Percentiles rank a stretch among this genome's conserved stretches.
Conservation (phyloP, 2,888 invertebrate species). For the Philhelius pedissequus region DNA sequence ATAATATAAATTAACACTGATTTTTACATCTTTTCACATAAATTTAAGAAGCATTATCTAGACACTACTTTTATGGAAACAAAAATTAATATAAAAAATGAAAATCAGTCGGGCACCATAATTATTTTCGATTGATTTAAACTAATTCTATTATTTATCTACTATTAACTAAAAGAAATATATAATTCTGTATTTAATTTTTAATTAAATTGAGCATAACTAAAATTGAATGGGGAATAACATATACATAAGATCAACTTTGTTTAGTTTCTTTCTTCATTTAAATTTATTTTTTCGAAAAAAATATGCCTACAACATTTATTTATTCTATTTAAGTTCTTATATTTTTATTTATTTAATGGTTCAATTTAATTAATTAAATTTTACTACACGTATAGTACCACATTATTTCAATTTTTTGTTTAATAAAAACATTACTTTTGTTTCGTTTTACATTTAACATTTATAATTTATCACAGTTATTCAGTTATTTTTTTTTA, state of each 20-base stretch:
- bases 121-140: slow-evolving; percentile 29
- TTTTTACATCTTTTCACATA: slow-evolving; percentile 1
- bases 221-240: slow-evolving; percentile 35
- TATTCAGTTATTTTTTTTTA: slow-evolving; percentile 62
- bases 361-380: slow-evolving; percentile 21
- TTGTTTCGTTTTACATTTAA: slow-evolving; percentile 35
- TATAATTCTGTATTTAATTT: neutral
- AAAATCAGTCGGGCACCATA: slow-evolving; percentile 67
- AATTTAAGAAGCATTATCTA: neutral
- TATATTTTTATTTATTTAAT: slow-evolving; percentile 12
- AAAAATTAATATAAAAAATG: slow-evolving; percentile 31
- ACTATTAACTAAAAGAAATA: neutral
- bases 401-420: slow-evolving; percentile 51
- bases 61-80: neutral
- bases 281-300: slow-evolving; percentile 16
- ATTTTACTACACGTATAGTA: slow-evolving; percentile 58
- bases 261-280: neutral
- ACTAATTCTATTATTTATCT: neutral
- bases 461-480: slow-evolving; percentile 69
- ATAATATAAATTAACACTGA: slow-evolving; percentile 35
- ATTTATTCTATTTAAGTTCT: slow-evolving; percentile 35
- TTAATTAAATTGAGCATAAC: slow-evolving; percentile 53
- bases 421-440: slow-evolving; percentile 48
- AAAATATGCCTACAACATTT: slow-evolving; percentile 58
- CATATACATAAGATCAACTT: neutral